Conservation (phyloP, 2,888 invertebrate genomes). For the Candidula unifasciata region DNA sequence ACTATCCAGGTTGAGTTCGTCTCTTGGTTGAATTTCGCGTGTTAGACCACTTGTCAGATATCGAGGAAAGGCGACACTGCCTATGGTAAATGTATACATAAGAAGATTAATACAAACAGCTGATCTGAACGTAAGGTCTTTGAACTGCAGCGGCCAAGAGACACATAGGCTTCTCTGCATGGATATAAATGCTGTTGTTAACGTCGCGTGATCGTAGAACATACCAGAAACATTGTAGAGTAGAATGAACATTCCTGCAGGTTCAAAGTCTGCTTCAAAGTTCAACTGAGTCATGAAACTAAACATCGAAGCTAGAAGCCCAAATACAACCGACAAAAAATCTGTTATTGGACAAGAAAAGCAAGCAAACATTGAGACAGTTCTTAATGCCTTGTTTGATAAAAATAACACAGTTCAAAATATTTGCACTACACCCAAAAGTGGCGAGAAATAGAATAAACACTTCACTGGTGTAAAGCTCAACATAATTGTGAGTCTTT, state of each 20-base stretch:
- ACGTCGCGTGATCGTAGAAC: slow-evolving; percentile 6
- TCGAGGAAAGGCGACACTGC: not conserved
- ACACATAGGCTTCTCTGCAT: slow-evolving; percentile 7
- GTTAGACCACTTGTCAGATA: not conserved
- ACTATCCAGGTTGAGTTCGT: not conserved
- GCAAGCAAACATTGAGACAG: not conserved
- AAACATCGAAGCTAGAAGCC: not conserved
- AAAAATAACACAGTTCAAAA: not conserved
- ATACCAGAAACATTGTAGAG: not conserved
- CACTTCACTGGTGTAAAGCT: not conserved
- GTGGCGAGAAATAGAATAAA: not conserved
- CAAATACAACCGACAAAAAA: not conserved
- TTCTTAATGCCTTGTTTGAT: not conserved
- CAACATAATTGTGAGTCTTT: not conserved
- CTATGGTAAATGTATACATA: not conserved
- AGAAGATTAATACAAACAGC: not conserved
- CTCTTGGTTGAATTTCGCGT: not conserved
- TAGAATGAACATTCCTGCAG: not conserved
- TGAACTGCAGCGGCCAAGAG: not conserved
- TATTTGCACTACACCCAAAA: not conserved
- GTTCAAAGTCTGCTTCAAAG: not conserved
- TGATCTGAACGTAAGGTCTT: not conserved
- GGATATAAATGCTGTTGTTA: not conserved
- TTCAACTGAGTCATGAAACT: not conserved
- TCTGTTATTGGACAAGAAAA: not conserved